These are phyloP conservation scores for Alexandromys fortis DNA, from an alignment of 2,113 vertebrate species.

Conservation along the genomic window DNA sequence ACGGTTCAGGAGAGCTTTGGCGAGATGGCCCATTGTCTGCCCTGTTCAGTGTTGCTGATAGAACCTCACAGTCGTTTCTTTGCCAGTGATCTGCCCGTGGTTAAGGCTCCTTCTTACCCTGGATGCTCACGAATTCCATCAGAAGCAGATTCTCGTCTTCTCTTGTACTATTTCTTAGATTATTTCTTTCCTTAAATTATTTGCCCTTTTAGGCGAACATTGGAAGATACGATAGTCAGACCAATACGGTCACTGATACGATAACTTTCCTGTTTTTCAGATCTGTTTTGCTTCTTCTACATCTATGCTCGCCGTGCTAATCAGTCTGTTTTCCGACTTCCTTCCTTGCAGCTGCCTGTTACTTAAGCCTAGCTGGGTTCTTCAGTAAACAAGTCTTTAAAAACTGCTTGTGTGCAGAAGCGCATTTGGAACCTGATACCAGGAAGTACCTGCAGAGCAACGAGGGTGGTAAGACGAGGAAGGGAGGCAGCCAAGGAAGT, in stretches of 20 bases:
- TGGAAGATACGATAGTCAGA: background rate
- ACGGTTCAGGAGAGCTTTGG: background rate
- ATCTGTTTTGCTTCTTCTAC: background rate
- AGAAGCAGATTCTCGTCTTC: background rate
- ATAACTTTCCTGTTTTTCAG: background rate
- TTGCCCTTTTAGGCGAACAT: background rate
- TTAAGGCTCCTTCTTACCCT: background rate
- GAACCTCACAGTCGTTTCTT: background rate
- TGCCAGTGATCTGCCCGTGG: background rate
- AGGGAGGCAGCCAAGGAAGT: background rate
- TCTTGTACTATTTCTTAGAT: conserved; percentile 12
- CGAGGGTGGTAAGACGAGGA: background rate
- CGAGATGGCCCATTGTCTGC: background rate
- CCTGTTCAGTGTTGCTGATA: background rate
- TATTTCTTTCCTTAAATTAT: background rate
- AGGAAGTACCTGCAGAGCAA: background rate
- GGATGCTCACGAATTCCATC: background rate
- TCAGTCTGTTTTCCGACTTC: background rate
- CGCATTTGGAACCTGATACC: background rate
- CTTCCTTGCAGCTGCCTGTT: background rate
- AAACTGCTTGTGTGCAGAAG: background rate
- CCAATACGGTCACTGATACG: background rate
- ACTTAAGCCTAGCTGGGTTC: background rate
- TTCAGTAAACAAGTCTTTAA: background rate
- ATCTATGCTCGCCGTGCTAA: background rate